phyloP scores from a whole-genome alignment of 2,888 invertebrate genomes.

The Synergus umbraculus region DNA sequence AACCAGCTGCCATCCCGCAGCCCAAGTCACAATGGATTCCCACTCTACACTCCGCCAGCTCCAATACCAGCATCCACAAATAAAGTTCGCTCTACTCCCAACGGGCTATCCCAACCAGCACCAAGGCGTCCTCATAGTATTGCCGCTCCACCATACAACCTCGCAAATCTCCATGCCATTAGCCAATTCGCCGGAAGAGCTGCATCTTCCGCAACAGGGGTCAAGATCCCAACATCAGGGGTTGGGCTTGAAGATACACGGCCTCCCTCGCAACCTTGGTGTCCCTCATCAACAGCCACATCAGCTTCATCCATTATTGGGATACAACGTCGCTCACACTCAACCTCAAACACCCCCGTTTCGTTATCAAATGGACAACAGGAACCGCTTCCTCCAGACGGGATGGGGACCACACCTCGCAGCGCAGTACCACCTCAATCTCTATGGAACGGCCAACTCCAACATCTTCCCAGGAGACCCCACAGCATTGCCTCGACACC shows the following conservation, averaged over 20 bases:
- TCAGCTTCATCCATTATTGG: constrained; percentile 46
- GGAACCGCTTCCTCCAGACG: constrained; percentile 41
- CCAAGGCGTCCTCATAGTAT: constrained; percentile 80
- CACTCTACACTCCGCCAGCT: constrained; percentile 80
- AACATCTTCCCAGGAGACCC: constrained; percentile 78
- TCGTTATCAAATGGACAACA: constrained; percentile 51
- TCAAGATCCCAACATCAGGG: constrained; percentile 46
- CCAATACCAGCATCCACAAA: constrained; percentile 75
- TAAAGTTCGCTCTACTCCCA: constrained; percentile 73
- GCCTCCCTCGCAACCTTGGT: constrained; percentile 44
- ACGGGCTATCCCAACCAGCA: constrained; percentile 70
- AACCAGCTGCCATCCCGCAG: constrained; percentile 68
- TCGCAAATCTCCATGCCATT: constrained; percentile 78
- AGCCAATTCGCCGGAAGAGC: constrained; percentile 65
- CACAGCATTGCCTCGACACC: constrained; percentile 82
- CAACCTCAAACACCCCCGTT: constrained; percentile 69
- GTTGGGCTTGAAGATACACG: background rate
- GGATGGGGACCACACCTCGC: constrained; percentile 59
- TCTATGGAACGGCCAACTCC: constrained; percentile 73
- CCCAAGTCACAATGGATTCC: constrained; percentile 77
- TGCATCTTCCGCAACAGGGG: constrained; percentile 46
- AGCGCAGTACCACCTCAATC: constrained; percentile 73
- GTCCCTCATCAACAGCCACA: constrained; percentile 46
- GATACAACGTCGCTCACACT: constrained; percentile 61
- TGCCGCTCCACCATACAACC: constrained; percentile 78